Percentiles rank a stretch among this genome's conserved stretches.
phyloP scores from a whole-genome alignment of 35 echinoderm and acorn worm genomes.

The Heliocidaris tuberculata region DNA sequence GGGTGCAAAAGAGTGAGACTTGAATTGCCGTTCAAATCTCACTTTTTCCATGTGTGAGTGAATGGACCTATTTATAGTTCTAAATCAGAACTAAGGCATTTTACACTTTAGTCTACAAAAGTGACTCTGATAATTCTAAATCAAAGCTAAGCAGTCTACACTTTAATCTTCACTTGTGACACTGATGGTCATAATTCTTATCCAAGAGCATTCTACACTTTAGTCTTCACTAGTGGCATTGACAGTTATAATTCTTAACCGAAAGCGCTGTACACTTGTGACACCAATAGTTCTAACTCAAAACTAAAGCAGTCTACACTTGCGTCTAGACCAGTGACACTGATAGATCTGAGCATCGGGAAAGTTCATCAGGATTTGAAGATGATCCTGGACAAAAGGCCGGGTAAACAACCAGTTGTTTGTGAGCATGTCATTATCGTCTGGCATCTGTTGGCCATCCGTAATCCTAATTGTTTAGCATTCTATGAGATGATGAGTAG shows the following conservation, averaged over 20 bases:
- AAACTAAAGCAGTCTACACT: neutral
- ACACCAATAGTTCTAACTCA: neutral
- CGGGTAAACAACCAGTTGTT: constrained; percentile 2
- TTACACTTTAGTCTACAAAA: no score
- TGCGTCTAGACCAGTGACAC: neutral
- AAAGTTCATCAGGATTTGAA: neutral
- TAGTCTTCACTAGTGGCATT: no score
- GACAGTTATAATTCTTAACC: no score
- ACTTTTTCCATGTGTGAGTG: neutral
- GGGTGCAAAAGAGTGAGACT: neutral
- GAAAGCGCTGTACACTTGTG: no score
- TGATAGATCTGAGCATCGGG: neutral
- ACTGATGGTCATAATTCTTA: no score
- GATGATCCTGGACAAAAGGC: neutral
- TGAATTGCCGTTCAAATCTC: neutral
- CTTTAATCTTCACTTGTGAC: no score
- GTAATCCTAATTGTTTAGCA: constrained; percentile 38
- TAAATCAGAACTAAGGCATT: neutral
- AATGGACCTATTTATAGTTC: neutral
- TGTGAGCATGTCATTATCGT: constrained; percentile 9
- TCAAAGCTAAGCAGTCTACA: no score
- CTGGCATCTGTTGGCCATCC: constrained; percentile 22
- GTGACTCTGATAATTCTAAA: no score
- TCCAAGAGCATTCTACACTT: no score
- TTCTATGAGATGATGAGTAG: constrained; percentile 11